Evolutionary conservation across 2,888 invertebrate genomes (phyloP).

Genomic region (Coelinius sp.): DNA sequence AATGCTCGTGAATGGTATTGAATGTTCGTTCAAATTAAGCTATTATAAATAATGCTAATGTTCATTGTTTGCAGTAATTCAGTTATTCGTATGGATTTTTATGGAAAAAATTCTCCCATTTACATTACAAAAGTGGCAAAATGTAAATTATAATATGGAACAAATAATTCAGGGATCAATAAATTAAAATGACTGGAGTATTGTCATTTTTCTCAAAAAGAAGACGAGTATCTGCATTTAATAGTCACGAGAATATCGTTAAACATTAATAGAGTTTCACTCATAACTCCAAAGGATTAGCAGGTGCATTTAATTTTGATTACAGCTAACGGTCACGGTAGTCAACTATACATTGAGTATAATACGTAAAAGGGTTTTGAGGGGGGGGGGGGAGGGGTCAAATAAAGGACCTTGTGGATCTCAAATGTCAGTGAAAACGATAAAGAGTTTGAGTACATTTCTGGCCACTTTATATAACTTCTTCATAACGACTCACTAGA

Average conservation of each 20-base stretch:
- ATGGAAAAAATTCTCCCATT: background rate
- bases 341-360: slow-evolving; percentile 56
- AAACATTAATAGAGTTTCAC: slow-evolving; percentile 68
- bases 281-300: slow-evolving; percentile 55
- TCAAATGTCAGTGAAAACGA: slow-evolving; percentile 25
- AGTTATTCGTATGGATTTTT: slow-evolving; percentile 33
- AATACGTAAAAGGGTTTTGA: slow-evolving; percentile 40
- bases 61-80: slow-evolving; percentile 30
- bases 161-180: background rate
- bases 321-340: slow-evolving; percentile 66
- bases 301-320: slow-evolving; percentile 66
- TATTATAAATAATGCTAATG: slow-evolving; percentile 38
- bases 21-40: background rate
- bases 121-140: background rate
- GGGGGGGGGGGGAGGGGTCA: slow-evolving; percentile 47
- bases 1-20: slow-evolving; percentile 30
- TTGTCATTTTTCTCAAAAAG: slow-evolving; percentile 44
- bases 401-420: slow-evolving; percentile 8
- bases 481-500: slow-evolving; percentile 64
- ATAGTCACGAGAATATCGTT: slow-evolving; percentile 59
- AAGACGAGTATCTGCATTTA: slow-evolving; percentile 60
- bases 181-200: slow-evolving; percentile 18
- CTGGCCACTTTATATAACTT: slow-evolving; percentile 63
- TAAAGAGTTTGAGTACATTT: slow-evolving; percentile 27
- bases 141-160: background rate